Percentiles rank a stretch among this genome's conserved stretches.
Conservation (phyloP, 2,888 invertebrate genomes). For the Ennomos fuscantarius region DNA sequence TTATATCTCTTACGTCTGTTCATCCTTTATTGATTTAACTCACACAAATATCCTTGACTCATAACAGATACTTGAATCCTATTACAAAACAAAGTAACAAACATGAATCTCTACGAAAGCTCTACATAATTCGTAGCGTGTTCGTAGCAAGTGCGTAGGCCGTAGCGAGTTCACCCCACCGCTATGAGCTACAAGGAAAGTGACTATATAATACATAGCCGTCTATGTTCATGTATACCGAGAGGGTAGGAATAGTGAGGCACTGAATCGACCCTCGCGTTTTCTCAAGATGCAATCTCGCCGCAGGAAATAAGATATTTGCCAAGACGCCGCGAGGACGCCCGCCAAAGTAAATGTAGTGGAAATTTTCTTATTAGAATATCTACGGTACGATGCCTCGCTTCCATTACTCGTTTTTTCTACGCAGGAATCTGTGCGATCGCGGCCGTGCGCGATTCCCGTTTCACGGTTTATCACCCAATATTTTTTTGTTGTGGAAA, state of each 20-base stretch:
- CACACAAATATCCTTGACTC: not conserved
- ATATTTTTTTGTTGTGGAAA: conserved; percentile 43
- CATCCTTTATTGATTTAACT: too few species aligned
- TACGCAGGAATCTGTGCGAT: conserved; percentile 72
- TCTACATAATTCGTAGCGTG: conserved; percentile 45
- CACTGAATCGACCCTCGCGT: conserved; percentile 79
- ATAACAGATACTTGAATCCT: conserved; percentile 1
- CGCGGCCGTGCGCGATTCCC: conserved; percentile 57
- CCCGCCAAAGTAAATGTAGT: conserved; percentile 85
- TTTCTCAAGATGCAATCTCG: conserved; percentile 86
- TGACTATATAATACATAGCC: conserved; percentile 28
- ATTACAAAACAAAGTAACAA: conserved; percentile 13
- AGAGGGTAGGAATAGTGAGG: conserved; percentile 78
- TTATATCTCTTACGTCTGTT: too few species aligned
- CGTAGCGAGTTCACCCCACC: conserved; percentile 16
- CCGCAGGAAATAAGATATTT: conserved; percentile 86
- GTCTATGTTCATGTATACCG: conserved; percentile 29
- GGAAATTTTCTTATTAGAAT: conserved; percentile 86
- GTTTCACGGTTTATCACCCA: conserved; percentile 68
- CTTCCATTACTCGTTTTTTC: conserved; percentile 73
- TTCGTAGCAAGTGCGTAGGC: conserved; percentile 49
- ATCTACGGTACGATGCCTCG: conserved; percentile 83
- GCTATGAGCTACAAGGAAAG: conserved; percentile 26
- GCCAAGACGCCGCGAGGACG: conserved; percentile 84
- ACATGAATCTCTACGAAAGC: conserved; percentile 40